These are phyloP conservation scores for Helarctos malayanus DNA, from an alignment of 2,797 vertebrate species.

Conservation along the genomic window DNA sequence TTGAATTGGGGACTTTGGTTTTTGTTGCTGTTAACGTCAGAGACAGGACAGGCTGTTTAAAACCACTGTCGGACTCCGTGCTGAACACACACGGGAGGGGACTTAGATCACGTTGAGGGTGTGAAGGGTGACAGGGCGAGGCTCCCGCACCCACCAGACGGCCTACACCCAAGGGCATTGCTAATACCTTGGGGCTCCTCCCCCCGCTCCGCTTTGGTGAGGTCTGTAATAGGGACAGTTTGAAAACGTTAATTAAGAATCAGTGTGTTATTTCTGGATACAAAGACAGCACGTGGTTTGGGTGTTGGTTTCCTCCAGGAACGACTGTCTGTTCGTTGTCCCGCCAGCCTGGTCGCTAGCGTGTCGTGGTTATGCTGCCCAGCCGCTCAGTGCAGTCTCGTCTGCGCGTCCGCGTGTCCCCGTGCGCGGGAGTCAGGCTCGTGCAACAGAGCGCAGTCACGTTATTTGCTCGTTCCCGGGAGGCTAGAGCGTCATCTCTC, in stretches of 20 bases:
- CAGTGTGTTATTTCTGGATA: background rate
- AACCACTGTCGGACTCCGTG: too few relatives aligned
- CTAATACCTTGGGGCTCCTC: background rate
- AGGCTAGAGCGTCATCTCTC: background rate
- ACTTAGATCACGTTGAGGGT: background rate
- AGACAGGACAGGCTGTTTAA: background rate
- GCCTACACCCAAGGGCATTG: accelerated
- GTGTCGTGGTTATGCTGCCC: accelerated
- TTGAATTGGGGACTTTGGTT: background rate
- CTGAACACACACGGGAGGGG: accelerated
- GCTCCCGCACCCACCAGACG: accelerated
- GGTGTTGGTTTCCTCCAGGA: background rate
- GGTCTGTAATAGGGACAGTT: accelerated
- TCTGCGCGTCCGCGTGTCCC: accelerated
- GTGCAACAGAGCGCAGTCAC: accelerated
- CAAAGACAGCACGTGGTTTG: accelerated
- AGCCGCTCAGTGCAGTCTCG: accelerated
- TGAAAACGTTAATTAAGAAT: accelerated
- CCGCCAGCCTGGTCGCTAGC: accelerated
- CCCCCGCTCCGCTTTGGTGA: accelerated
- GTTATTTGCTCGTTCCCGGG: accelerated
- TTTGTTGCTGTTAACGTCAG: background rate
- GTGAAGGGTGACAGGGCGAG: accelerated
- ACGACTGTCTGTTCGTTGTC: accelerated
- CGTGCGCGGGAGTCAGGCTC: accelerated